Evolutionary conservation across 2,888 invertebrate genomes (phyloP), one percentile per base, ranked within the genome.

Genomic region (Plagiodera versicolora): DNA sequence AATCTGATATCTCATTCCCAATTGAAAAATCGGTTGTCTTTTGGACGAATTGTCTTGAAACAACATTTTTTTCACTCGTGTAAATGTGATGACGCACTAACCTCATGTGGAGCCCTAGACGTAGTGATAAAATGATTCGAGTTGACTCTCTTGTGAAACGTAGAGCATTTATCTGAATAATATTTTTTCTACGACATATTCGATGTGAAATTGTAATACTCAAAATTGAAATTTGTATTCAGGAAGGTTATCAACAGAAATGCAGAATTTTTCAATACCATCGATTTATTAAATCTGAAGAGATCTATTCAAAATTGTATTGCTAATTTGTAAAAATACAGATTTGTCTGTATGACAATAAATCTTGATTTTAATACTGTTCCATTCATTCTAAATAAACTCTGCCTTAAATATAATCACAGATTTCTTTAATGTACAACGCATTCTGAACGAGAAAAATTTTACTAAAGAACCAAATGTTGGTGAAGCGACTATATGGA

Each of bases 341-440:
- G 45, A 14, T 44, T 44, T 44, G 20, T 18, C 46, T 18, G 24
- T 44, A 39, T 24, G 53, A 44, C 53, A 53, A 63, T 61, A 61
- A 56, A 63, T 14, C 35, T 60, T 64, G 60, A 49, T 44, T 50
- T 59, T 66, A 67, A 67, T 64, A 67, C 67, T 64, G 64, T 60
- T 47, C 56, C 54, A 61, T 47, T 56, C 54, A 61, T 56, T 51
- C 57, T 63, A 62, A 49, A 61, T 50, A 59, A 47, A 59, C 59
- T 61, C 56, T 66, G 67, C 65, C 66, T 68, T 67, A 66, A 70
- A 65, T 70, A 70, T 61, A 70, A 70, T 70, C 70, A 70, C 70
- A 70, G 70, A 63, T 67, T 64, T 62, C 56, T 61, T 60, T 59
- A 61, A 52, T 44, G 24, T 51, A 61, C 55, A 59, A 61, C 19